Conservation (phyloP, 2,797 vertebrate genomes). For the Oceanodroma leucorhoa region DNA sequence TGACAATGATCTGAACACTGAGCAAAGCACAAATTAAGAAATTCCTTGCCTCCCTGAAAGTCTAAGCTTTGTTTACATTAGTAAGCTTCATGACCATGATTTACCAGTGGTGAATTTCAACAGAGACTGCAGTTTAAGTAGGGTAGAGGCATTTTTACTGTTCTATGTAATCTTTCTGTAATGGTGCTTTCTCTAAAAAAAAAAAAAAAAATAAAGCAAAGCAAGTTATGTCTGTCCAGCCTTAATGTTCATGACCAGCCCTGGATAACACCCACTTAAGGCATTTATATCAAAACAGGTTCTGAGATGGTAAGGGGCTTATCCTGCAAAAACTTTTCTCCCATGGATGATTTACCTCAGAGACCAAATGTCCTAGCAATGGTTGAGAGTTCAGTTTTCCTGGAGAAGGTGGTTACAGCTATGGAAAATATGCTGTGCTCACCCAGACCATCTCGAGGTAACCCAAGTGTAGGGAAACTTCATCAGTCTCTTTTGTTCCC, state of each 20-base stretch:
- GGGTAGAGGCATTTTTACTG: not conserved
- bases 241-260: not conserved
- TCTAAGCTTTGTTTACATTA: slow-evolving; percentile 36
- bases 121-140: not conserved
- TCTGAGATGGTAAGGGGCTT: not conserved
- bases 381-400: not conserved
- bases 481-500: not conserved
- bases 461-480: not conserved
- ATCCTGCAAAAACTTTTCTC: not conserved
- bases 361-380: not conserved
- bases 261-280: not conserved
- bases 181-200: not conserved
- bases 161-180: not conserved
- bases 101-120: slow-evolving; percentile 36
- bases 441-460: not conserved
- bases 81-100: not conserved
- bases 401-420: not conserved
- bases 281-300: not conserved
- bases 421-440: not conserved
- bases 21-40: slow-evolving; percentile 20
- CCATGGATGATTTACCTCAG: rapidly evolving
- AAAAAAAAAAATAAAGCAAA: too few relatives aligned
- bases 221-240: not conserved
- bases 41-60: slow-evolving; percentile 28
- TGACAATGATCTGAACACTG: not conserved